Evolutionary conservation across 1,140 invertebrate genomes (phyloP).

Genomic region (Mizuhopecten yessoensis): DNA sequence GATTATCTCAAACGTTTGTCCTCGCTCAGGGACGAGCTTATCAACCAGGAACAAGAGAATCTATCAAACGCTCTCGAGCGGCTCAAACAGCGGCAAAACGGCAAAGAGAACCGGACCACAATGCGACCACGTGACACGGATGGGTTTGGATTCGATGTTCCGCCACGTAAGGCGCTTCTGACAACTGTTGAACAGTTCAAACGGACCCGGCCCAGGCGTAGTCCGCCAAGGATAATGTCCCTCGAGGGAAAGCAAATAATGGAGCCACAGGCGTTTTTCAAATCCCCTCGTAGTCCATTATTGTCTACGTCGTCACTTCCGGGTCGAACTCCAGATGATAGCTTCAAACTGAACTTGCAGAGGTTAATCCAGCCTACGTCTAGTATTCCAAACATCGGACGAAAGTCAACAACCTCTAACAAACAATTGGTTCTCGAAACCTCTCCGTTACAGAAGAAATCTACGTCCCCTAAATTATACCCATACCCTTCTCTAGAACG

Average conservation of each 20-base stretch:
- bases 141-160: conserved; percentile 37
- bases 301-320: conserved; percentile 33
- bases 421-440: conserved; percentile 66
- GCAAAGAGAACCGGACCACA: conserved; percentile 44
- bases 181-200: conserved; percentile 77
- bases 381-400: conserved; percentile 74
- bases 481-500: not conserved
- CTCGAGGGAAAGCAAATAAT: conserved; percentile 76
- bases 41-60: conserved; percentile 75
- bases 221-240: conserved; percentile 70
- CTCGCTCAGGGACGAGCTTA: conserved; percentile 72
- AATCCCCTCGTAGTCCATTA: conserved; percentile 38
- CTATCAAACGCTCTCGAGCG: conserved; percentile 76
- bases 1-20: conserved; percentile 76
- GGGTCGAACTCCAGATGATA: conserved; percentile 65
- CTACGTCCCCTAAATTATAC: conserved; percentile 15
- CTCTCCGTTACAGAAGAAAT: conserved; percentile 59
- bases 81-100: conserved; percentile 64
- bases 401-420: conserved; percentile 62
- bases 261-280: conserved; percentile 59
- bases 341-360: conserved; percentile 72
- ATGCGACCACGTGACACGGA: conserved; percentile 41
- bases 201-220: conserved; percentile 71
- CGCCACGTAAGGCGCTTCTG: conserved; percentile 60
- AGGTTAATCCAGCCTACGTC: conserved; percentile 70